Evolutionary conservation across 2,797 vertebrate species (phyloP), one percentile per base, ranked within the genome.

Genomic region (Paguma larvata): DNA sequence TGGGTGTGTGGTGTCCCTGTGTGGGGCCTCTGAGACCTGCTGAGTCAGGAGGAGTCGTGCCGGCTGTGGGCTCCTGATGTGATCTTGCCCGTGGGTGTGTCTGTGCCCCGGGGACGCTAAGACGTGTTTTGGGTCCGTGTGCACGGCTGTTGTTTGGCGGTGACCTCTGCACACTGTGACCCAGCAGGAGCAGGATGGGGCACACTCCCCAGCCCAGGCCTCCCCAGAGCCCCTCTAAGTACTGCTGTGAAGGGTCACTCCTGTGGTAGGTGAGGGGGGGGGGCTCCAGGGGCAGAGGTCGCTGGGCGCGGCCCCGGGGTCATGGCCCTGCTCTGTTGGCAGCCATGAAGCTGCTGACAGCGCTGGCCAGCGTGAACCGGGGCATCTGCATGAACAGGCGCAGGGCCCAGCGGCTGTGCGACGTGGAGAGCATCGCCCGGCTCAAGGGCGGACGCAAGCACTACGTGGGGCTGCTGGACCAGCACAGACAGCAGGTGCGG

Each of bases 141-240:
- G 38, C 38, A 4, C 6, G 3, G 38, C 25, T 13, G 12, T 27
- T 13, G 0, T 2, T 23, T 25, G 38, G 38, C 21, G 38, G 12
- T 4, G 38, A 73, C 38, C 6, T 44, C 13, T 12, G 1, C 70
- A 41, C 6, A 14, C 70, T 14, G 70, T 73, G 70, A 73, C 38
- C 70, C 3, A 2, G 70, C 38, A 44, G 25, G 27, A 27, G 12
- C 62, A 63, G 62, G 41, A 30, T 0, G 25, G 41, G 15, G 25
- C 25, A 9, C 3, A 14, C 6, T 25, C 0, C 6, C 38, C 41
- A 16, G 41, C 6, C 1, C 25, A 1, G 14, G 25, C 72, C 14
- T 16, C 41, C 25, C 41, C 25, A 16, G 41, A 9, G 7, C 41
- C 38, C 2, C 3, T 30, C 14, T 27, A 7, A 30, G 14, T 4